phyloP scores from a whole-genome alignment of 2,888 invertebrate species.

The Subacronicta megacephala region DNA sequence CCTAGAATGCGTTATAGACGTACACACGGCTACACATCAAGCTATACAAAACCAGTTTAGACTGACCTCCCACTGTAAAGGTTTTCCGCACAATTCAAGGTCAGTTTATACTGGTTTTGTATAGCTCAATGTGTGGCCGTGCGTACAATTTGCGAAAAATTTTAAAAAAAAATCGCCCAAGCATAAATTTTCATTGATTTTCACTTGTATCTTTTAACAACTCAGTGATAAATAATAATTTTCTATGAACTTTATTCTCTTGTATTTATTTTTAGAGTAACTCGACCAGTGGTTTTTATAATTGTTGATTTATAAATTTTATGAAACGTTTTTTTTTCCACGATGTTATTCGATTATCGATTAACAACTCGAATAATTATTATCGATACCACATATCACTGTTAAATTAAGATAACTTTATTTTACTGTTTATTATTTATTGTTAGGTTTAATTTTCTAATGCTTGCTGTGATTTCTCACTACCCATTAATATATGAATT shows the following conservation, averaged over 20 bases:
- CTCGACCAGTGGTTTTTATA: slow-evolving; percentile 50
- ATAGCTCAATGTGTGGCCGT: no score
- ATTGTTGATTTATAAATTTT: slow-evolving; percentile 55
- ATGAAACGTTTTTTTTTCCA: slow-evolving; percentile 47
- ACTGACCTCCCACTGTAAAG: no score
- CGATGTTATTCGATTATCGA: slow-evolving; percentile 47
- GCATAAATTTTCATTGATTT: not conserved
- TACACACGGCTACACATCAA: no score
- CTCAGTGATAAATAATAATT: slow-evolving; percentile 26
- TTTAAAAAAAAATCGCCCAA: no score
- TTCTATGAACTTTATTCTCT: slow-evolving; percentile 37
- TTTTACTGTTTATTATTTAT: slow-evolving; percentile 71
- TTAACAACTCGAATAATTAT: slow-evolving; percentile 46
- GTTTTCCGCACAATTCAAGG: no score
- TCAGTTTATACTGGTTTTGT: no score
- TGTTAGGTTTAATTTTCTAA: slow-evolving; percentile 65
- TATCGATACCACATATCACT: slow-evolving; percentile 73
- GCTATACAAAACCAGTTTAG: no score
- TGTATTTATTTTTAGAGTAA: slow-evolving; percentile 52
- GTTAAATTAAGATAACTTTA: slow-evolving; percentile 65
- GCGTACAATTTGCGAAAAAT: no score
- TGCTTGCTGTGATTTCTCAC: slow-evolving; percentile 72
- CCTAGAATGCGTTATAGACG: no score
- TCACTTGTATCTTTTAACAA: slow-evolving; percentile 38
- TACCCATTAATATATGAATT: slow-evolving; percentile 56